phyloP scores from a whole-genome alignment of 2,797 vertebrate genomes.

The Nannoperca obscura region DNA sequence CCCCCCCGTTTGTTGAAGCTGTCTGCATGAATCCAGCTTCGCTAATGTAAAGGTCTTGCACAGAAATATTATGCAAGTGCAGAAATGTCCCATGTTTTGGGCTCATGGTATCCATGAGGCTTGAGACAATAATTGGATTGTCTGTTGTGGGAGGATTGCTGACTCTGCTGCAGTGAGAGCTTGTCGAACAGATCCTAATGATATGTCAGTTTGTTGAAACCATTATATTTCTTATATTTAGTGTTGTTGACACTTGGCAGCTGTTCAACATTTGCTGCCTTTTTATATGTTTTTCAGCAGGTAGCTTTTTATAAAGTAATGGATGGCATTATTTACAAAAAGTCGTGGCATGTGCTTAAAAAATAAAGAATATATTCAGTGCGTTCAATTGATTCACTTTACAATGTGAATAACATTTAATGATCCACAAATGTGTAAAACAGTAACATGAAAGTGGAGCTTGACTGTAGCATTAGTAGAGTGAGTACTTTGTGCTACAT shows the following conservation, averaged over 20 bases:
- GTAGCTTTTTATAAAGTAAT: neutral
- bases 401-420: neutral
- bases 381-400: neutral
- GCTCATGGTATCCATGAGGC: neutral
- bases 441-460: neutral
- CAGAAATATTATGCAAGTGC: neutral
- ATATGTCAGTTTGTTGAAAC: conserved; percentile 14
- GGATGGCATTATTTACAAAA: neutral
- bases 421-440: neutral
- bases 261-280: conserved; percentile 3
- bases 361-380: neutral
- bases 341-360: neutral
- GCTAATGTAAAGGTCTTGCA: neutral
- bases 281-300: neutral
- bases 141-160: neutral
- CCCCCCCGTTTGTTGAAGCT: neutral
- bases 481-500: neutral
- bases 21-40: neutral
- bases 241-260: conserved; percentile 6
- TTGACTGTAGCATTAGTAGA: neutral
- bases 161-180: conserved; percentile 1
- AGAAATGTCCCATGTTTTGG: neutral
- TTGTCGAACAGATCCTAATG: neutral
- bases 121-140: neutral
- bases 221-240: conserved; percentile 11